Percentiles rank a stretch among this genome's conserved stretches.
Evolutionary conservation across 2,797 vertebrate species (phyloP).

Genomic region (Megalops cyprinoides): DNA sequence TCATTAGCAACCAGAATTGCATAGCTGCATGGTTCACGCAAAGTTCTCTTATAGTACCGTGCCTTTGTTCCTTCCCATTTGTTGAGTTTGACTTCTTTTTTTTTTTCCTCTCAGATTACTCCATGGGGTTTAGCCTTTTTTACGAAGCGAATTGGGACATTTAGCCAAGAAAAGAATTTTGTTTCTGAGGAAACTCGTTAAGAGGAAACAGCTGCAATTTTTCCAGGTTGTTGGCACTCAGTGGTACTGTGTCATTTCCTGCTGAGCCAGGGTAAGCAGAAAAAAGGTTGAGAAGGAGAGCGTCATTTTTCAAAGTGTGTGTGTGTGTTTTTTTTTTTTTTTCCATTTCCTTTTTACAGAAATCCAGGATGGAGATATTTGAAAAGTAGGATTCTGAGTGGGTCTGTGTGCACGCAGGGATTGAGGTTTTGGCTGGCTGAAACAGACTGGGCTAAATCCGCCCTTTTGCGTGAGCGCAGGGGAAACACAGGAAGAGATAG

Average conservation of each 20-base stretch:
- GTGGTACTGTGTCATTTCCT: constrained; percentile 79
- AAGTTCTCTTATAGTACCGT: constrained; percentile 49
- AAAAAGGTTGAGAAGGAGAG: constrained; percentile 49
- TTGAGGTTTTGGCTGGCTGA: constrained; percentile 32
- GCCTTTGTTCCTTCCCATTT: constrained; percentile 61
- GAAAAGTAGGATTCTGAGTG: constrained; percentile 46
- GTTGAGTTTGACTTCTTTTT: constrained; percentile 40
- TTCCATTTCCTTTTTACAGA: constrained; percentile 64
- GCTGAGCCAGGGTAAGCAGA: constrained; percentile 56
- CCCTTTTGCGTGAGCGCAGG: constrained; percentile 1
- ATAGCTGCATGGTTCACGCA: constrained; percentile 61
- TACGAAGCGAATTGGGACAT: constrained; percentile 56
- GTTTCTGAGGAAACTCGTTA: constrained; percentile 72
- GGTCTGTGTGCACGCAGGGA: constrained; percentile 35
- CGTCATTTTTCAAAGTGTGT: constrained; percentile 27
- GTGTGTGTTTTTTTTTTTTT: constrained; percentile 38
- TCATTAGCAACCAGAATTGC: constrained; percentile 64
- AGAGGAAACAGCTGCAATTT: constrained; percentile 76
- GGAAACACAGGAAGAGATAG: constrained; percentile 39
- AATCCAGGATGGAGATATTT: constrained; percentile 61
- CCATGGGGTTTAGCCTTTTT: constrained; percentile 61
- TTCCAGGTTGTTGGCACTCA: constrained; percentile 68
- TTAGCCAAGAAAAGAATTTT: constrained; percentile 65
- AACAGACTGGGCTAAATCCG: constrained; percentile 5
- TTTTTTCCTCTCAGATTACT: constrained; percentile 54